These are phyloP conservation scores for Scaeva pyrastri DNA, from an alignment of 2,888 invertebrate genomes.

Conservation along the genomic window DNA sequence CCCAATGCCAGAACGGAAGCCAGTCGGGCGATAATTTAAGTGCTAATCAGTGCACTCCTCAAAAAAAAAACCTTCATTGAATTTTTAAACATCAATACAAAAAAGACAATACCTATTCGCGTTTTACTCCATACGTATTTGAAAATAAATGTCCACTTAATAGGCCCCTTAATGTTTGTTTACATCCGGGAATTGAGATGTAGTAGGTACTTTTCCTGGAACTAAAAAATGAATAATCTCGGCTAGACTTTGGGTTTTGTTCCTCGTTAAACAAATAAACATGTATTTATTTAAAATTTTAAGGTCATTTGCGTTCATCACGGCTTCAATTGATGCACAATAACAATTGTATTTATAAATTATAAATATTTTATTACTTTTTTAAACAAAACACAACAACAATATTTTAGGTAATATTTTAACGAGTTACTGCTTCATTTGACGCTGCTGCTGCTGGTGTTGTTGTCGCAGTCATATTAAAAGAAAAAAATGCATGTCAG, in stretches of 20 bases:
- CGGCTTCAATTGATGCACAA: slow-evolving; percentile 11
- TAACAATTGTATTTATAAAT: slow-evolving; percentile 15
- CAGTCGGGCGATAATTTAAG: too few relatives aligned
- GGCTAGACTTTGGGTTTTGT: background rate
- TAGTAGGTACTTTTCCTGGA: slow-evolving; percentile 29
- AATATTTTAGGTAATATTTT: slow-evolving; percentile 19
- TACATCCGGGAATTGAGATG: slow-evolving; percentile 15
- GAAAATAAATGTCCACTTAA: background rate
- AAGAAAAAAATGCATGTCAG: background rate
- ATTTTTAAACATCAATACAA: too few relatives aligned
- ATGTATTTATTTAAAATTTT: slow-evolving; percentile 38
- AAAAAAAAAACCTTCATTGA: too few relatives aligned
- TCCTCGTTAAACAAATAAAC: slow-evolving; percentile 9
- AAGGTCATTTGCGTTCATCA: slow-evolving; percentile 53
- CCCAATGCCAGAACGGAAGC: too few relatives aligned
- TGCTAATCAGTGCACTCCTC: too few relatives aligned
- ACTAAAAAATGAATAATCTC: slow-evolving; percentile 40
- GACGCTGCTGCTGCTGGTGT: slow-evolving; percentile 30
- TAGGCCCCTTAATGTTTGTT: background rate
- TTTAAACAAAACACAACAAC: slow-evolving; percentile 18
- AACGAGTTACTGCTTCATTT: slow-evolving; percentile 50
- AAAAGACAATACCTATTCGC: background rate
- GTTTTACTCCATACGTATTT: background rate
- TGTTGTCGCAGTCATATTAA: background rate
- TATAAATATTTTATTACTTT: background rate